Percentiles rank a stretch among this genome's conserved stretches.
Evolutionary conservation across 2,113 vertebrate genomes (phyloP).

Genomic region (Phalacrocorax aristotelis): DNA sequence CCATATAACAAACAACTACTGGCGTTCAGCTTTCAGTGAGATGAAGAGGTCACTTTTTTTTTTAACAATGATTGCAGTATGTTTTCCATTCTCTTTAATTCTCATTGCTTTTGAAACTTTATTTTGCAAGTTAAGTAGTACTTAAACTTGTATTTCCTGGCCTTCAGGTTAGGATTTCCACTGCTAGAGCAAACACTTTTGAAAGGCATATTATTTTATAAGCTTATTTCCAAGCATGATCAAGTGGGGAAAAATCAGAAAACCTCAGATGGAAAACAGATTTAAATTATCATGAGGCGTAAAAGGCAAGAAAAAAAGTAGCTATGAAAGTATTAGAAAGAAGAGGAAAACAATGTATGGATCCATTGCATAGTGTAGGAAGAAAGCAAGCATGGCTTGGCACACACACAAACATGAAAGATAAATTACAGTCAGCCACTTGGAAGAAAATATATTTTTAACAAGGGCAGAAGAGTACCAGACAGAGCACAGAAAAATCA

Average conservation of each 20-base stretch:
- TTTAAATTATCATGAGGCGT: not conserved
- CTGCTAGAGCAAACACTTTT: not conserved
- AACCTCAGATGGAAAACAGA: not conserved
- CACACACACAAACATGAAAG: not conserved
- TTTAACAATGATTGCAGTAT: not conserved
- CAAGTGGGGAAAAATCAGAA: not conserved
- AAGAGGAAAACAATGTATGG: not conserved
- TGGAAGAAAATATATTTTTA: not conserved
- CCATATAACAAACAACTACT: not conserved
- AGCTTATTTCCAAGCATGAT: not conserved
- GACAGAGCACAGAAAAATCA: not conserved
- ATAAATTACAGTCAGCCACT: not conserved
- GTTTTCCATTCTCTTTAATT: not conserved
- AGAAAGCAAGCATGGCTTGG: not conserved
- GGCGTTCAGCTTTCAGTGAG: not conserved
- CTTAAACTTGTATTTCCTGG: conserved; percentile 15
- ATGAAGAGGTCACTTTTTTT: not conserved
- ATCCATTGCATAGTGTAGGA: not conserved
- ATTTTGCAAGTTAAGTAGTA: conserved; percentile 10
- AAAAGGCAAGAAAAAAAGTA: not conserved
- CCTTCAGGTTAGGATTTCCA: not conserved
- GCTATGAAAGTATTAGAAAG: not conserved
- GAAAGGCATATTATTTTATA: not conserved
- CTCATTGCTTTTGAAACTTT: not conserved
- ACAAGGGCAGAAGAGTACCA: not conserved